These are phyloP conservation scores for Elmis aenea DNA, from an alignment of 2,888 invertebrate genomes.

Conservation along the genomic window DNA sequence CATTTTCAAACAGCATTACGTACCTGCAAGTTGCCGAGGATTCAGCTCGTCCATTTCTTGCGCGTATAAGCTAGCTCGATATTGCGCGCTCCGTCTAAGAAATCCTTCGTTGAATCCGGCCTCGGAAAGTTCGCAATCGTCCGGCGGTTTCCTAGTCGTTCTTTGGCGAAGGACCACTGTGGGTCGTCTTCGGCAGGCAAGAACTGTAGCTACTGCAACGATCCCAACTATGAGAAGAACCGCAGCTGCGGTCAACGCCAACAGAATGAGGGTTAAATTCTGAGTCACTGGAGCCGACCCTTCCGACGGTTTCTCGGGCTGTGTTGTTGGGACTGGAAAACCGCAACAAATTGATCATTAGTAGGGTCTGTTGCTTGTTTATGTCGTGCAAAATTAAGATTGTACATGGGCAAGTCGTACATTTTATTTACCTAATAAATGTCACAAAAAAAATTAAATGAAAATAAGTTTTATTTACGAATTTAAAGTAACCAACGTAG, in stretches of 20 bases:
- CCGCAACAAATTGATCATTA: constrained; percentile 29
- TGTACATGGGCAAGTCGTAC: no score
- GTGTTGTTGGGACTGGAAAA: constrained; percentile 27
- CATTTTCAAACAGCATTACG: constrained; percentile 18
- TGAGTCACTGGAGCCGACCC: constrained; percentile 26
- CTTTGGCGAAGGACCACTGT: constrained; percentile 31
- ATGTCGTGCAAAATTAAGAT: no score
- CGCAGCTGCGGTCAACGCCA: constrained; percentile 39
- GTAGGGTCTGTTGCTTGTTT: constrained; percentile 11
- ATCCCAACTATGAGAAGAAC: constrained; percentile 41
- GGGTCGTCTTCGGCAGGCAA: constrained; percentile 39
- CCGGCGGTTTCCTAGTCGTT: constrained; percentile 36
- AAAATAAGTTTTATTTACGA: no score
- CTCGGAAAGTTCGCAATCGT: constrained; percentile 43
- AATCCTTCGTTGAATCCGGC: constrained; percentile 46
- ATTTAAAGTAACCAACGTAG: no score
- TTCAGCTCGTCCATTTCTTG: constrained; percentile 36
- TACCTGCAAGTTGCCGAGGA: constrained; percentile 18
- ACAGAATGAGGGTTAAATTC: constrained; percentile 41
- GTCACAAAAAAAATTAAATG: no score
- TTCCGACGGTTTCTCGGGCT: constrained; percentile 16
- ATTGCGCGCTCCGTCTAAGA: constrained; percentile 43
- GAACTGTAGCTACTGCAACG: constrained; percentile 38
- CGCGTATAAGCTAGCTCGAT: constrained; percentile 43
- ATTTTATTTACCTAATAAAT: no score